Percentiles rank a stretch among this genome's conserved stretches.
phyloP scores from a whole-genome alignment of 2,797 vertebrate species.

The Molossus molossus region DNA sequence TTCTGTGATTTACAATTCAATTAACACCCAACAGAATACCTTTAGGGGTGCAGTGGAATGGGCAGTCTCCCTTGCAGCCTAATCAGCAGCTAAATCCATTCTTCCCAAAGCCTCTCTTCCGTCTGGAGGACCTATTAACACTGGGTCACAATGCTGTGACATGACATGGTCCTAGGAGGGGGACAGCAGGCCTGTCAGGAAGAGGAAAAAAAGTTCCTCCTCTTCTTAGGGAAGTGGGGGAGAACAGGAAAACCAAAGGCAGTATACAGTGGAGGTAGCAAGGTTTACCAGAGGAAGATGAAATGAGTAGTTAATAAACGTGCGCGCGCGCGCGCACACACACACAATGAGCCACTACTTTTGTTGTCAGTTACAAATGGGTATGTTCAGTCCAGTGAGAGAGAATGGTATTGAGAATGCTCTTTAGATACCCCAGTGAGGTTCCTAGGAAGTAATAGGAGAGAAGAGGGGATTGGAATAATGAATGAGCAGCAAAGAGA shows the following conservation, averaged over 20 bases:
- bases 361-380: constrained; percentile 62
- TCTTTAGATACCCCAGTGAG: constrained; percentile 4
- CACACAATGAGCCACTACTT: constrained; percentile 24
- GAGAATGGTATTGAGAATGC: neutral
- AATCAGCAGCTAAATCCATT: neutral
- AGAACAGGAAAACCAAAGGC: neutral
- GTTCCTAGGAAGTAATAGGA: constrained; percentile 15
- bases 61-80: neutral
- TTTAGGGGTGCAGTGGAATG: constrained; percentile 40
- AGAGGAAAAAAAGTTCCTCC: constrained; percentile 51
- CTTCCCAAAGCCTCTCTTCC: neutral
- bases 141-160: neutral
- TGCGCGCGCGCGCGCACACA: neutral
- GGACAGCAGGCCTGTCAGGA: neutral
- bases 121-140: neutral
- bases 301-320: constrained; percentile 57
- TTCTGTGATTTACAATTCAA: constrained; percentile 70
- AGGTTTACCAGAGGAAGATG: constrained; percentile 59
- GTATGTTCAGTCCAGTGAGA: neutral
- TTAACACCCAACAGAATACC: neutral
- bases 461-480: constrained; percentile 44
- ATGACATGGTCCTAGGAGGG: neutral
- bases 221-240: constrained; percentile 22
- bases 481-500: constrained; percentile 50
- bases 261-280: constrained; percentile 14